phyloP scores from a whole-genome alignment of 2,113 vertebrate genomes.

The Myxocyprinus asiaticus region DNA sequence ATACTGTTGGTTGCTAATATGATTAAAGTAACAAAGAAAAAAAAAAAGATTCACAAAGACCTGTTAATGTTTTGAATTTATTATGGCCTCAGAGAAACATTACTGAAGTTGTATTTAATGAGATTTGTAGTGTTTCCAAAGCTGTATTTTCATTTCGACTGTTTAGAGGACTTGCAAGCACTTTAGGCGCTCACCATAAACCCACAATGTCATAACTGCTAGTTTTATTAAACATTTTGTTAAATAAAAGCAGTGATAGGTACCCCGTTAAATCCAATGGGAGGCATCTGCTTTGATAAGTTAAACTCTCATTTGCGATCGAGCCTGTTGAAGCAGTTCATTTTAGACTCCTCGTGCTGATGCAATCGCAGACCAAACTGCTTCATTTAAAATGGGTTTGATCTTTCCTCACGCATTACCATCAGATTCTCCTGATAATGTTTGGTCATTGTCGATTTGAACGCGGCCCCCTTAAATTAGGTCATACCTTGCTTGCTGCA shows the following conservation, averaged over 20 bases:
- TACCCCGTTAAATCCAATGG: slow-evolving; percentile 24
- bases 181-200: slow-evolving; percentile 22
- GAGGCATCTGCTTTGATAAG: slow-evolving; percentile 9
- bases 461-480: slow-evolving; percentile 34
- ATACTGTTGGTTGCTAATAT: too few species aligned
- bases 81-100: slow-evolving; percentile 37
- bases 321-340: not conserved
- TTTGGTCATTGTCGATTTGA: slow-evolving; percentile 41
- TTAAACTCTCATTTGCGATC: slow-evolving; percentile 2
- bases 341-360: not conserved
- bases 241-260: slow-evolving; percentile 10
- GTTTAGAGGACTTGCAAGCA: slow-evolving; percentile 19
- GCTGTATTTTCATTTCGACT: slow-evolving; percentile 21
- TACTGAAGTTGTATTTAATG: slow-evolving; percentile 32
- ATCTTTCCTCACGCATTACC: slow-evolving; percentile 35
- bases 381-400: slow-evolving; percentile 31
- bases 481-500: slow-evolving; percentile 36
- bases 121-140: slow-evolving; percentile 24
- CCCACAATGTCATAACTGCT: slow-evolving; percentile 22
- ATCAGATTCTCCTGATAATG: slow-evolving; percentile 32
- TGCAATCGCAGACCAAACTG: not conserved
- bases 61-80: not conserved
- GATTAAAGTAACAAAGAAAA: too few species aligned
- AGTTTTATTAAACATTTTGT: slow-evolving; percentile 22
- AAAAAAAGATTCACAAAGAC: too few species aligned